Evolutionary conservation across 1,140 invertebrate genomes (phyloP).

Genomic region (Leguminivora glycinivorella): DNA sequence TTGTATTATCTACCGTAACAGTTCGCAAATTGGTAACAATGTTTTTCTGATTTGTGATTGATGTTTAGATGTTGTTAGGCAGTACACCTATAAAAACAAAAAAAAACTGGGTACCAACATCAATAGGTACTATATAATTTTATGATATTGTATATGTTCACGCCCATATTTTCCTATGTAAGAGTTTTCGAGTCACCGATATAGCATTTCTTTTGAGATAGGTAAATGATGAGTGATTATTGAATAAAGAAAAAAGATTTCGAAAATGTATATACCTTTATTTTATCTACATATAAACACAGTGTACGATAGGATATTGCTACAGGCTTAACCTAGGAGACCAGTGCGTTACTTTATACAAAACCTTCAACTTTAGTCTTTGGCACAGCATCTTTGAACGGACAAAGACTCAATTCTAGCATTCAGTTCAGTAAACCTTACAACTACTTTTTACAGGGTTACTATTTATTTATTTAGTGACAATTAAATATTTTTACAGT

Average conservation of each 20-base stretch:
- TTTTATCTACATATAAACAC: conserved; percentile 78
- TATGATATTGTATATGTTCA: too few species aligned
- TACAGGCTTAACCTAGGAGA: conserved; percentile 70
- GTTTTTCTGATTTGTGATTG: too few species aligned
- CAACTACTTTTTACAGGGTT: conserved; percentile 54
- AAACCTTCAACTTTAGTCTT: conserved; percentile 69
- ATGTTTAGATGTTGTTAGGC: too few species aligned
- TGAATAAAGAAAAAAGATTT: conserved; percentile 32
- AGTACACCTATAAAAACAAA: too few species aligned
- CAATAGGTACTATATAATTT: too few species aligned
- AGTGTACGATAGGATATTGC: conserved; percentile 66
- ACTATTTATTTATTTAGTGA: conserved; percentile 34
- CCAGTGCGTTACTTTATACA: conserved; percentile 67
- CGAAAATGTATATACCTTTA: conserved; percentile 71
- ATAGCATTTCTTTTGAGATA: too few species aligned
- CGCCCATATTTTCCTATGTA: too few species aligned
- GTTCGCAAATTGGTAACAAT: too few species aligned
- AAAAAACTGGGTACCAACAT: too few species aligned
- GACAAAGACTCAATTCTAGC: conserved; percentile 70
- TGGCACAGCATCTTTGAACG: conserved; percentile 76
- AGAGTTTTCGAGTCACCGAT: too few species aligned
- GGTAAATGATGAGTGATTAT: neutral
- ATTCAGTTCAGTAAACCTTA: conserved; percentile 62
- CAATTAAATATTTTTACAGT: neutral
- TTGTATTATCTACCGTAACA: too few species aligned